Percentiles rank a stretch among this genome's conserved stretches.
Evolutionary conservation across 2,888 invertebrate genomes (phyloP).

Genomic region (Apodemia duryi): DNA sequence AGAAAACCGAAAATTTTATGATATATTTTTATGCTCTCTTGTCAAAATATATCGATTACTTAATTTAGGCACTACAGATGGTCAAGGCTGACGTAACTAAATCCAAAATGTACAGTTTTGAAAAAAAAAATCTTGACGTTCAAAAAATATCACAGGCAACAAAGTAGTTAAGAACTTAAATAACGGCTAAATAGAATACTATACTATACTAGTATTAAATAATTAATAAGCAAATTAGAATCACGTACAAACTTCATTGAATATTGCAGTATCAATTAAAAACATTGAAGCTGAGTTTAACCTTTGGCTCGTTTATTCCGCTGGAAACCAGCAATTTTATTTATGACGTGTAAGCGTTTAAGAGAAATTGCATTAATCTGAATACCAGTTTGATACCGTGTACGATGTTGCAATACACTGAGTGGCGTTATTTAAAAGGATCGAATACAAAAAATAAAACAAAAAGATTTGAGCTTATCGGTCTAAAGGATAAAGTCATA

Average conservation of each 20-base stretch:
- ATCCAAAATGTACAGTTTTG: too few species aligned
- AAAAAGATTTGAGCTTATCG: conserved; percentile 43
- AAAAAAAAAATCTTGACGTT: too few species aligned
- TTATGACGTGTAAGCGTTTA: conserved; percentile 79
- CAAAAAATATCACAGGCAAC: too few species aligned
- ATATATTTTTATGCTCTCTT: too few species aligned
- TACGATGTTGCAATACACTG: conserved; percentile 66
- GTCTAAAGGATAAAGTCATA: conserved; percentile 44
- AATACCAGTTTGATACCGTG: conserved; percentile 77
- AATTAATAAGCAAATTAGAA: not conserved
- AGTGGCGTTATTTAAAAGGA: conserved; percentile 33
- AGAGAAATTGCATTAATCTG: conserved; percentile 79
- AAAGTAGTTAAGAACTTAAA: too few species aligned
- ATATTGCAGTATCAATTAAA: conserved; percentile 62
- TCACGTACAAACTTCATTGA: conserved; percentile 24
- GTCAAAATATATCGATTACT: too few species aligned
- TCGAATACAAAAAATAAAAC: conserved; percentile 37
- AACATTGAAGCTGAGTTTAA: conserved; percentile 41
- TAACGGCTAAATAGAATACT: too few species aligned
- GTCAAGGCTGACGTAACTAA: too few species aligned
- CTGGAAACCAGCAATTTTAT: conserved; percentile 72
- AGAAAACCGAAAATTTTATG: too few species aligned
- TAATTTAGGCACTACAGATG: too few species aligned
- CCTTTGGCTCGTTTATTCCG: conserved; percentile 50
- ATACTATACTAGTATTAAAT: not conserved